Base-by-base conservation (phyloP, 1,140 invertebrate genomes). In the Heterodera carotae region DNA sequence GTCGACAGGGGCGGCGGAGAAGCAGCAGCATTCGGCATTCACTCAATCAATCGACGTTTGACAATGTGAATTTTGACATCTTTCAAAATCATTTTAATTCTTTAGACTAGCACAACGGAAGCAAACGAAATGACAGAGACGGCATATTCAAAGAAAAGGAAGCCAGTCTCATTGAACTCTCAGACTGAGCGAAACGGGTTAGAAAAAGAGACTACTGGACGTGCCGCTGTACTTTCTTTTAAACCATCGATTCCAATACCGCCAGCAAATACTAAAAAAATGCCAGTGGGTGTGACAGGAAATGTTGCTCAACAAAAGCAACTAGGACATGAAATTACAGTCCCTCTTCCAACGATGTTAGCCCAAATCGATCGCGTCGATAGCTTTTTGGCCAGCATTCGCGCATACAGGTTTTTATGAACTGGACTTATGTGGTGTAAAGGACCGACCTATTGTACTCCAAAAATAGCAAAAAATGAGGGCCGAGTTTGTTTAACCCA, bases 361-460 rank as follows among this genome's bases (percentile, higher is more conserved):
- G 5, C 15, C 22, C 12, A 56, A 56, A 22, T 5, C 48, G 12
- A 56, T 56, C 48, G 48, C 15, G 22, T 56, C 18, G 48, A 56
- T 18, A 22, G 48, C 1, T 66, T 66, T 34, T 66, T 66, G 62
- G 62, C 62, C n/a, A 66, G 62, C 29, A 66, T 66, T 66, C 62
- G 62, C n/a, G 62, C 62, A 18, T 66, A 66, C 22, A 66, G 62
- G 62, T 29, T 31, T 62, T 7, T n/a, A n/a, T n/a, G n/a, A n/a
- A n/a, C n/a, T n/a, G n/a, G n/a, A n/a, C n/a, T n/a, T n/a, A n/a
- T n/a, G n/a, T n/a, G n/a, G n/a, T n/a, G n/a, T n/a, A n/a, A n/a
- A n/a, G n/a, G n/a, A n/a, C n/a, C n/a, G n/a, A n/a, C n/a, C n/a
- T n/a, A n/a, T n/a, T n/a, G n/a, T n/a, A n/a, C n/a, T n/a, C n/a